Evolutionary conservation across 1,140 invertebrate genomes (phyloP).

Genomic region (Drosophila bifasciata): DNA sequence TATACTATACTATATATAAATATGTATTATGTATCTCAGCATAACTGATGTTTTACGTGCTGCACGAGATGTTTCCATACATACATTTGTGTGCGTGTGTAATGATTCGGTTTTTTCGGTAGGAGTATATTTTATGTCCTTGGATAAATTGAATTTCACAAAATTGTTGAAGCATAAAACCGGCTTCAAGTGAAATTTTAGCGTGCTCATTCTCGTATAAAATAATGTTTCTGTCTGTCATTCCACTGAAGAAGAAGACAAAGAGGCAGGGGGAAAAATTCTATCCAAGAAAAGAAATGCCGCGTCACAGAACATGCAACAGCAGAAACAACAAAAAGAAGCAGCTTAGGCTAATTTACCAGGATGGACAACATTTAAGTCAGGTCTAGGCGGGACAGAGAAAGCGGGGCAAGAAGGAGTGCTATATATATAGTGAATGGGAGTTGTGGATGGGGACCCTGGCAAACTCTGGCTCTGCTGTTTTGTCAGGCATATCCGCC

Average conservation of each 20-base stretch:
- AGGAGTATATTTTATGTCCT: conserved; percentile 82
- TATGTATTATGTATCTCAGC: too few relatives aligned
- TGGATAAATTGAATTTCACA: conserved; percentile 82
- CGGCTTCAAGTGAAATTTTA: conserved; percentile 80
- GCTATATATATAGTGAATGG: conserved; percentile 5
- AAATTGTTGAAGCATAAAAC: conserved; percentile 83
- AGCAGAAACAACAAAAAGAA: conserved; percentile 40
- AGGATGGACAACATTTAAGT: conserved; percentile 73
- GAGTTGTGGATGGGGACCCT: neutral
- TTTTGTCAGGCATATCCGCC: conserved; percentile 22
- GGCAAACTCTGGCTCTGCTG: conserved; percentile 43
- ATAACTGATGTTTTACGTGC: conserved; percentile 80
- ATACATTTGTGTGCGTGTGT: conserved; percentile 66
- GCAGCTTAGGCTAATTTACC: conserved; percentile 72
- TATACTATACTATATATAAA: conserved; percentile 20
- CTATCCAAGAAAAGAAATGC: conserved; percentile 58
- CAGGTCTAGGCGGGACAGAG: conserved; percentile 30
- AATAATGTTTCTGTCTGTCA: conserved; percentile 80
- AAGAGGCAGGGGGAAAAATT: conserved; percentile 39
- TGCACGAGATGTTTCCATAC: conserved; percentile 30
- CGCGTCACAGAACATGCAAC: conserved; percentile 56
- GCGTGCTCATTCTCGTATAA: conserved; percentile 80
- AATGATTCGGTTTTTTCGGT: conserved; percentile 67
- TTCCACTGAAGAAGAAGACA: conserved; percentile 46
- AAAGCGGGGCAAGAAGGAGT: neutral